A percentile compares a stretch with the other conserved stretches of the same genome.
Conservation (phyloP, 2,113 vertebrate genomes). For the Nibea coibor region DNA sequence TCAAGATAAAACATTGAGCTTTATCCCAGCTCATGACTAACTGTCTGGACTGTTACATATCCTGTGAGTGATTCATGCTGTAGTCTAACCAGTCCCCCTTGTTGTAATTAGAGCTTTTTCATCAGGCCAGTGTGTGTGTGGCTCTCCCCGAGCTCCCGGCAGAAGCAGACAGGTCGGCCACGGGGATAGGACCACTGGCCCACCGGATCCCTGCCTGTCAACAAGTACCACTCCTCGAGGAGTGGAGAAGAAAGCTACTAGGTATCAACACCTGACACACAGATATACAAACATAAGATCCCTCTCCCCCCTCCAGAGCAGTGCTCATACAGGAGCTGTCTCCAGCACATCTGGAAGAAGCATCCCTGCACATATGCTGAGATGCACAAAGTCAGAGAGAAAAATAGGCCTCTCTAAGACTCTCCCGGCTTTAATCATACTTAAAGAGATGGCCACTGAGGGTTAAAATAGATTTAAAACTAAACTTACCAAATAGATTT, state of each 20-base stretch:
- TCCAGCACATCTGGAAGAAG: conserved; percentile 64
- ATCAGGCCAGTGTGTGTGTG: conserved; percentile 13
- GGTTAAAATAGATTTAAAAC: conserved; percentile 43
- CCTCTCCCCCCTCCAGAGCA: not conserved
- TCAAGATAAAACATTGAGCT: conserved; percentile 2
- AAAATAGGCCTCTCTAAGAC: conserved; percentile 29
- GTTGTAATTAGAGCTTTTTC: conserved; percentile 40
- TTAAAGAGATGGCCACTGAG: conserved; percentile 32
- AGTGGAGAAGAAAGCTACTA: conserved; percentile 34
- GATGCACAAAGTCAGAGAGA: not conserved
- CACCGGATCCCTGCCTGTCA: conserved; percentile 65
- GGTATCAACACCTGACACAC: conserved; percentile 60
- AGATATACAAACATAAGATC: conserved; percentile 18
- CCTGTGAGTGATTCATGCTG: conserved; percentile 44
- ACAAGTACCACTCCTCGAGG: conserved; percentile 37
- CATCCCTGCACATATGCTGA: conserved; percentile 45
- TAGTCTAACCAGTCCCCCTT: conserved; percentile 3
- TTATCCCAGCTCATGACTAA: conserved; percentile 7
- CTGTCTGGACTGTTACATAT: conserved; percentile 24
- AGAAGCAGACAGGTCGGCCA: conserved; percentile 22
- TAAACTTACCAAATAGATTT: conserved; percentile 34
- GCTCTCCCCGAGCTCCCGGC: not conserved
- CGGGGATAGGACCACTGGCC: conserved; percentile 52
- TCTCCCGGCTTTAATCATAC: conserved; percentile 59
- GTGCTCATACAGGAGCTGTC: conserved; percentile 11